Evolutionary conservation across 2,797 vertebrate genomes (phyloP).

Genomic region (Dromococcyx pavoninus): DNA sequence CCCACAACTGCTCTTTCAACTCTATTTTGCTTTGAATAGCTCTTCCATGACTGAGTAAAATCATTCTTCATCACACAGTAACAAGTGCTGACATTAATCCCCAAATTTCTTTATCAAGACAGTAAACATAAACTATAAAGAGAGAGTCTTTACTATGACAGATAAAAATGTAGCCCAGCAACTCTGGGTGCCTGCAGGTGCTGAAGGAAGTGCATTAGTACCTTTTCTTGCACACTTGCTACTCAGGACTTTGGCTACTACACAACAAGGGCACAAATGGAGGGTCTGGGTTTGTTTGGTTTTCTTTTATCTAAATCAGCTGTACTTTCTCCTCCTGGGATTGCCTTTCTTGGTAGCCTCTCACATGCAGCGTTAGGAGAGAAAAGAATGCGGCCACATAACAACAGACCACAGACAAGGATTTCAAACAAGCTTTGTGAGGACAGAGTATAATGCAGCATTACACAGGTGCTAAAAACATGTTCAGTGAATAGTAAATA

Average conservation of each 20-base stretch:
- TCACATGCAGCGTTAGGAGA: not conserved
- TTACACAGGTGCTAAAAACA: not conserved
- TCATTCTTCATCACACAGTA: not conserved
- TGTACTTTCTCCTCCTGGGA: not conserved
- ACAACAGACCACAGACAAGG: not conserved
- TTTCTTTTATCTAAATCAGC: rapidly evolving
- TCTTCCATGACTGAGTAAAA: not conserved
- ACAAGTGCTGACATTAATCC: not conserved
- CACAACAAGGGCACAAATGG: not conserved
- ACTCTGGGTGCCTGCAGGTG: not conserved
- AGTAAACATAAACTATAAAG: not conserved
- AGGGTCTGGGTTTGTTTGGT: not conserved
- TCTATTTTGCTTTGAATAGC: not conserved
- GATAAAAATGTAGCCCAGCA: not conserved
- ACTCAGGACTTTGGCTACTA: not conserved
- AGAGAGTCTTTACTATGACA: not conserved
- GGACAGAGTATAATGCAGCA: not conserved
- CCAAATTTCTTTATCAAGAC: not conserved
- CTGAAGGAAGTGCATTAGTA: not conserved
- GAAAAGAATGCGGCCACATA: not conserved
- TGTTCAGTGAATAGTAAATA: not conserved
- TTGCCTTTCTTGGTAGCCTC: not conserved
- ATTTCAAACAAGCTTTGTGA: not conserved
- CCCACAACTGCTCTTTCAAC: not conserved
- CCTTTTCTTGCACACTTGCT: not conserved